These are phyloP conservation scores for Acipenser ruthenus DNA, from an alignment of 2,797 vertebrate genomes.

Conservation along the genomic window DNA sequence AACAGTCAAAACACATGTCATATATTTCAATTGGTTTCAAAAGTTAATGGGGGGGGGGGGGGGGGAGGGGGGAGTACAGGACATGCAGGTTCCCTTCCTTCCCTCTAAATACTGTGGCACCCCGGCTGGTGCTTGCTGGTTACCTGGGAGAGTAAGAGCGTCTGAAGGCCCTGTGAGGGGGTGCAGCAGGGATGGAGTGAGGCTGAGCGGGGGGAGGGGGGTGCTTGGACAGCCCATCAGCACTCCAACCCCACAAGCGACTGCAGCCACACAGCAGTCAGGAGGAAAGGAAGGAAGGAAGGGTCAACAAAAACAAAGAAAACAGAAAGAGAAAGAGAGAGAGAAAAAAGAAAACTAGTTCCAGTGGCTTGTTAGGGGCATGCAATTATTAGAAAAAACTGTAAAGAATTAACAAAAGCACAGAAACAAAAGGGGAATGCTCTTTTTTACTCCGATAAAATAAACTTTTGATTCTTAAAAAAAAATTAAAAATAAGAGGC, in stretches of 20 bases:
- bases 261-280: slow-evolving; percentile 67
- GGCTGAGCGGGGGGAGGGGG: slow-evolving; percentile 81
- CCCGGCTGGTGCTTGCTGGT: slow-evolving; percentile 60
- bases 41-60: no score
- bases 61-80: no score
- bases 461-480: no score
- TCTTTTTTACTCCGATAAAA: background rate
- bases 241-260: slow-evolving; percentile 96
- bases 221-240: slow-evolving; percentile 88
- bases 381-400: slow-evolving; percentile 27
- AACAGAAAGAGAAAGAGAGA: slow-evolving; percentile 35
- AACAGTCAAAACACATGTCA: no score
- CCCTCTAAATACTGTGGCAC: slow-evolving; percentile 62
- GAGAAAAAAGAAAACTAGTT: slow-evolving; percentile 57
- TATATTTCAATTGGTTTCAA: no score
- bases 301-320: slow-evolving; percentile 41
- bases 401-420: slow-evolving; percentile 53
- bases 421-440: slow-evolving; percentile 43
- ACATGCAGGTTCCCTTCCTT: slow-evolving; percentile 10
- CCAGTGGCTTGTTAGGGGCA: slow-evolving; percentile 56
- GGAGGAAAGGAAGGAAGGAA: slow-evolving; percentile 43
- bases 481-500: no score
- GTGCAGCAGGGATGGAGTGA: slow-evolving; percentile 82
- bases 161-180: slow-evolving; percentile 90
- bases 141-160: slow-evolving; percentile 96